Evolutionary conservation across 1,140 invertebrate genomes (phyloP), one percentile per base, ranked within the genome.

Genomic region (Pteromalus puparum): DNA sequence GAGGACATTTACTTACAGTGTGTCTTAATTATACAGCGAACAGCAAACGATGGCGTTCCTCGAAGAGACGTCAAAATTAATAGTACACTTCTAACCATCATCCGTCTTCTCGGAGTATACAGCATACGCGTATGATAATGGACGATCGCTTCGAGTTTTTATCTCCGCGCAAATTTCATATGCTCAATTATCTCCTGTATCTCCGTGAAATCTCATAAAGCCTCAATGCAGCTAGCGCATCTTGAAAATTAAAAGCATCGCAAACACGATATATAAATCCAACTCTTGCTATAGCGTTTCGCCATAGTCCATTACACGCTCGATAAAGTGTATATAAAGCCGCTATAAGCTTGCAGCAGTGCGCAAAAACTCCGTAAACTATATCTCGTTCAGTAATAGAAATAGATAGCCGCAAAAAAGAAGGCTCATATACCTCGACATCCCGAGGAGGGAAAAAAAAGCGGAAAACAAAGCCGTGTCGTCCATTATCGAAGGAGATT

Each of bases 161-260:
- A 28, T 70, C 26, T 26, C 67, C 12, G 67, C 67, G 67, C 67
- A 26, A 61, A 61, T 70, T 30, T 70, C 28, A 70, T 68, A 26
- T 26, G 67, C 28, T 24, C n/a, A 67, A n/a, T 67, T 67, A 67
- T 10, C 21, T 61, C 67, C 9, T n/a, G 24, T 70, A 70, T 70
- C 67, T 30, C 67, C 24, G 67, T 26, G 28, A 70, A 70, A 70
- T 70, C 67, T 70, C 67, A 70, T 26, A 70, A 70, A 21, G 1
- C 28, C 67, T 28, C 67, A 7, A 42, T 42, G 24, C 9, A 34
- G 30, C 26, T 1, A 34, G 30, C 26, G 28, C 24, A 28, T 30
- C 67, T 26, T 26, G 67, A 70, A 70, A 70, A 28, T 70, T 13
- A 70, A 70, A 70, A 70, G 67, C 67, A 70, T 28, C 67, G 67